Evolutionary conservation across 2,888 invertebrate genomes (phyloP), one percentile per base, ranked within the genome.

Genomic region (Pachydiplax longipennis): DNA sequence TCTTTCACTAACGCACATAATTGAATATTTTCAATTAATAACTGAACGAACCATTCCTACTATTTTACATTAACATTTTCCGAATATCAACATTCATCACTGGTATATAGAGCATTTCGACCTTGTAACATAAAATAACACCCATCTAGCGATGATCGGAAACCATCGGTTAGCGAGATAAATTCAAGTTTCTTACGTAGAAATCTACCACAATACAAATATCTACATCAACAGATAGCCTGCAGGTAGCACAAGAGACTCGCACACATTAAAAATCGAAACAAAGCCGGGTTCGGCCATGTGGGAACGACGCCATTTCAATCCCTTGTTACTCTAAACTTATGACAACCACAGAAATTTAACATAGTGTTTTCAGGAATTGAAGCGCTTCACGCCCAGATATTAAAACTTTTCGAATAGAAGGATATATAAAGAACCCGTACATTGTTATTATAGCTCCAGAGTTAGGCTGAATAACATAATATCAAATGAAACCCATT

Each of bases 251-350:
- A 65, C 35, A 40, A 65, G 53, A 6, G 82, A 80, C 80, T 91
- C 31, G 65, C 83, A 87, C 58, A 80, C n/a, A 91, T 73, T 65
- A 25, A 90, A 91, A 81, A 40, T 65, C 73, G 80, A 90, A 83
- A 91, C 91, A 92, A 92, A 92, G 92, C 92, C 92, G 92, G 92
- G 92, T 92, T 91, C 91, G 92, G 92, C 96, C 95, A 96, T 96
- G 96, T 96, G 96, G 92, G 96, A 94, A 95, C 95, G 96, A 96
- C 96, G 96, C 96, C 96, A 96, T 96, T 96, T 96, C 95, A 95
- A 95, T 95, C 95, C 95, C 95, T 95, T 95, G 95, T 95, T 95
- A 95, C 95, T 95, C 95, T 95, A 95, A 95, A 95, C 95, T 95
- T 95, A 94, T 95, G 95, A 95, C 95, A 95, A 93, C 93, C 92